Evolutionary conservation across 64 coral and sea anemone genomes (phyloP).

Genomic region (Orbicella faveolata): DNA sequence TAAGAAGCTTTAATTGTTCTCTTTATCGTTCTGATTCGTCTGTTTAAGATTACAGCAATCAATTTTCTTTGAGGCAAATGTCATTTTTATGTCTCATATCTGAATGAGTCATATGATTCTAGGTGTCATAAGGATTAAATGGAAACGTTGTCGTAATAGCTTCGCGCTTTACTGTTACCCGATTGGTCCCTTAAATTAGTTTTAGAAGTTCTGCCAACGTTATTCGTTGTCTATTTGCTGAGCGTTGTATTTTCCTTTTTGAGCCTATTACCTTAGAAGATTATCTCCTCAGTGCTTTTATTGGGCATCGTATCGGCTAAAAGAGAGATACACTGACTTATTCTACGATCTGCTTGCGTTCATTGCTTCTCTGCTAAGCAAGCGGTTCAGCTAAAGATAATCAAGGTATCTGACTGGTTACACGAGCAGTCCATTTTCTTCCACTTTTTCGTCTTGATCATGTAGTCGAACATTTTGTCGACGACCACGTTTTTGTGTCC

Average conservation of each 20-base stretch:
- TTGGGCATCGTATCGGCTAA: too few species aligned
- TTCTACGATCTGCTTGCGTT: too few species aligned
- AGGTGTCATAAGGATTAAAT: not conserved
- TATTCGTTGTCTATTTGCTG: not conserved
- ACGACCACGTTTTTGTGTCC: too few species aligned
- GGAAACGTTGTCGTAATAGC: not conserved
- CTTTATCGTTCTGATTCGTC: slow-evolving; percentile 2
- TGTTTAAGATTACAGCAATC: slow-evolving; percentile 2
- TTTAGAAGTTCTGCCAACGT: not conserved
- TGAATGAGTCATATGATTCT: not conserved
- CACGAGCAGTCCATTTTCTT: too few species aligned
- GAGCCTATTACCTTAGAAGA: too few species aligned
- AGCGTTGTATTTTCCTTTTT: not conserved
- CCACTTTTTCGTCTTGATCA: too few species aligned
- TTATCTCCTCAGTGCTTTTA: too few species aligned
- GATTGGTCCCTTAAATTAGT: slow-evolving; percentile 10
- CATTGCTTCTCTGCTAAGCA: too few species aligned
- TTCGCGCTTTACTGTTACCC: not conserved
- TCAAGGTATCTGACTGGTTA: too few species aligned
- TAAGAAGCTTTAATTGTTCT: not conserved
- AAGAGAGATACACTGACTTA: too few species aligned
- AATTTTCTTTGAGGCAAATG: not conserved
- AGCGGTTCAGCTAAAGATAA: too few species aligned
- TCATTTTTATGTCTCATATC: not conserved
- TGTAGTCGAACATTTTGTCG: too few species aligned